These are phyloP conservation scores for Empis stercorea DNA, from an alignment of 2,888 invertebrate species.

Conservation along the genomic window DNA sequence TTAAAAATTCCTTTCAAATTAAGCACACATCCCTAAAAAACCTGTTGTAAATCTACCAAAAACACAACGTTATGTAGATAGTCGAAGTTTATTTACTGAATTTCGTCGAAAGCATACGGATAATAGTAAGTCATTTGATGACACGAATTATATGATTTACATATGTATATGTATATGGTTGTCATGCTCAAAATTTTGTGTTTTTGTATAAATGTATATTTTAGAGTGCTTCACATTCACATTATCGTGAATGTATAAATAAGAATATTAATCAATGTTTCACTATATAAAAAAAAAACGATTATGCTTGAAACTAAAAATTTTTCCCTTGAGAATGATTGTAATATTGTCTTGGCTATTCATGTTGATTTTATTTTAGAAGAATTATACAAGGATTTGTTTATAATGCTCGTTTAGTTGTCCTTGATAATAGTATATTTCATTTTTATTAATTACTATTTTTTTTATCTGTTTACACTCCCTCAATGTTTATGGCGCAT, in stretches of 20 bases:
- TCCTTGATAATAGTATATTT: no score
- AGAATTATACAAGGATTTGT: no score
- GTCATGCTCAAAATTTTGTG: no score
- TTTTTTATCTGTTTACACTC: no score
- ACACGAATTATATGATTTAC: no score
- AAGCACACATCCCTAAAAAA: background rate
- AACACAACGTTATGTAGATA: conserved; percentile 24
- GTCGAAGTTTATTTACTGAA: conserved; percentile 30
- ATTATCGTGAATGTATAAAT: conserved; percentile 10
- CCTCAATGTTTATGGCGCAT: conserved; percentile 9
- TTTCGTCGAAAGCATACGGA: conserved; percentile 52
- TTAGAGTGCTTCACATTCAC: conserved; percentile 14
- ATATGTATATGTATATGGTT: no score
- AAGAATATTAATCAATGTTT: conserved; percentile 4
- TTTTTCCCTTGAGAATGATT: conserved; percentile 4
- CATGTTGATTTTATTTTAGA: no score
- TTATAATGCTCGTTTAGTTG: no score
- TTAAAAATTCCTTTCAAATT: background rate
- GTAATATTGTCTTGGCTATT: background rate
- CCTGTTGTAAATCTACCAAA: background rate
- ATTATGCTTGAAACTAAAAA: no score
- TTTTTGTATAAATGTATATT: no score
- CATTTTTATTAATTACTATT: no score
- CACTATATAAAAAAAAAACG: no score
- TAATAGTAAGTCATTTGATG: conserved; percentile 44